A percentile compares a stretch with the other conserved stretches of the same genome.
Evolutionary conservation across 2,113 vertebrate species (phyloP).

Genomic region (Tautogolabrus adspersus): DNA sequence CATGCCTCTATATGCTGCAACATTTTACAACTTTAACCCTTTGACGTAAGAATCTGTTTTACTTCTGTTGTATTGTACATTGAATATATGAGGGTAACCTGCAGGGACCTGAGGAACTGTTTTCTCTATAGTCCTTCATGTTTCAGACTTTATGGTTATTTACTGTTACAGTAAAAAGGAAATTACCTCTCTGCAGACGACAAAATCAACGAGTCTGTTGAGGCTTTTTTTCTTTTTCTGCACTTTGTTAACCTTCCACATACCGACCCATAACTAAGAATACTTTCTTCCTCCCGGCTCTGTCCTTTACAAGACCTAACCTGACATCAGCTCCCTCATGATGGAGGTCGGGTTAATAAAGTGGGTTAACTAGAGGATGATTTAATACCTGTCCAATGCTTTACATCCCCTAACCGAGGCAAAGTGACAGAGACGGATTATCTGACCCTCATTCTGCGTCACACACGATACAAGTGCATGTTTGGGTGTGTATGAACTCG

Average conservation of each 20-base stretch:
- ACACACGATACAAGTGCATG: slow-evolving; percentile 27
- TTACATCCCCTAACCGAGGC: slow-evolving; percentile 1
- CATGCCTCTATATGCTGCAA: background rate
- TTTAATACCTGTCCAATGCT: slow-evolving; percentile 39
- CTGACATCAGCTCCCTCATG: background rate
- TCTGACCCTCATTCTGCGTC: slow-evolving; percentile 47
- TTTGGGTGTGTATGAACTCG: slow-evolving; percentile 35
- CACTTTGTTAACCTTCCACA: no score
- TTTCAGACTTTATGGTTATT: background rate
- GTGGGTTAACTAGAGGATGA: slow-evolving; percentile 48
- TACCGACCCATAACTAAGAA: background rate
- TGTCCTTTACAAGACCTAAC: background rate
- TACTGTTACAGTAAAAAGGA: background rate
- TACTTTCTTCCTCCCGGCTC: background rate
- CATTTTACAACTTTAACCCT: background rate
- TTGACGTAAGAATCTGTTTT: no score
- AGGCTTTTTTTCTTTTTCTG: no score
- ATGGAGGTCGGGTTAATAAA: slow-evolving; percentile 40
- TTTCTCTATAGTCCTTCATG: no score
- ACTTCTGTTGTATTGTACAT: no score
- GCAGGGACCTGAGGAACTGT: no score
- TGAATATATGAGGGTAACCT: no score
- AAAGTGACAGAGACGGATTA: slow-evolving; percentile 38
- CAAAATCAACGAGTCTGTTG: background rate
- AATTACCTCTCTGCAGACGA: background rate